Conservation (phyloP, 2,888 invertebrate genomes). For the Drosophila niveifrons region DNA sequence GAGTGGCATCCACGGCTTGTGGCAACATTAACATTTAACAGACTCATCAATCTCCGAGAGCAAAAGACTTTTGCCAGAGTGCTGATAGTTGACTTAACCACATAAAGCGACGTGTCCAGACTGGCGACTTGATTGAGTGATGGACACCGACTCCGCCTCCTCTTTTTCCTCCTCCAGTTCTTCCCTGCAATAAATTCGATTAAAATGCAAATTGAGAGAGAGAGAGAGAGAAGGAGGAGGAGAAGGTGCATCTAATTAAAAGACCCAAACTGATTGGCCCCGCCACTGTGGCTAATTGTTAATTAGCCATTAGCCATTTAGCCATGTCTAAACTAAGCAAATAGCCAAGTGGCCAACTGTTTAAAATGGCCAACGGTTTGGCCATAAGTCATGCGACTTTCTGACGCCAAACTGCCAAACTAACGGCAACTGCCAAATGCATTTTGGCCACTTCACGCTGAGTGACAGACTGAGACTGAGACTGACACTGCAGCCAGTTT, state of each 20-base stretch:
- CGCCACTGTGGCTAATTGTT: conserved; percentile 29
- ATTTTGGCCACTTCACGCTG: conserved; percentile 16
- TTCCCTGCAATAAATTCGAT: conserved; percentile 66
- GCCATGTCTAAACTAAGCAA: conserved; percentile 3
- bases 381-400: conserved; percentile 43
- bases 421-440: conserved; percentile 31
- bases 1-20: conserved; percentile 20
- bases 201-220: conserved; percentile 65
- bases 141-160: conserved; percentile 18
- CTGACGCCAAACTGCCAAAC: conserved; percentile 38
- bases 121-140: conserved; percentile 44
- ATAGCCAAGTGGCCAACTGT: conserved; percentile 13
- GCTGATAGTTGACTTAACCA: conserved; percentile 63
- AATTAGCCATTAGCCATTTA: conserved; percentile 37
- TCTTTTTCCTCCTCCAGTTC: not conserved
- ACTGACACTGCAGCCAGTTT: conserved; percentile 7
- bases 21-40: conserved; percentile 45
- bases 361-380: conserved; percentile 16
- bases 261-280: conserved; percentile 31
- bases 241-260: conserved; percentile 43
- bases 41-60: conserved; percentile 66
- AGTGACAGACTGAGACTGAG: not conserved
- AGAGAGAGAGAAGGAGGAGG: not conserved
- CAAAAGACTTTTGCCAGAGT: conserved; percentile 46
- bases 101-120: conserved; percentile 29